Evolutionary conservation across 2,797 vertebrate genomes (phyloP).

Genomic region (Phoeniculus purpureus): DNA sequence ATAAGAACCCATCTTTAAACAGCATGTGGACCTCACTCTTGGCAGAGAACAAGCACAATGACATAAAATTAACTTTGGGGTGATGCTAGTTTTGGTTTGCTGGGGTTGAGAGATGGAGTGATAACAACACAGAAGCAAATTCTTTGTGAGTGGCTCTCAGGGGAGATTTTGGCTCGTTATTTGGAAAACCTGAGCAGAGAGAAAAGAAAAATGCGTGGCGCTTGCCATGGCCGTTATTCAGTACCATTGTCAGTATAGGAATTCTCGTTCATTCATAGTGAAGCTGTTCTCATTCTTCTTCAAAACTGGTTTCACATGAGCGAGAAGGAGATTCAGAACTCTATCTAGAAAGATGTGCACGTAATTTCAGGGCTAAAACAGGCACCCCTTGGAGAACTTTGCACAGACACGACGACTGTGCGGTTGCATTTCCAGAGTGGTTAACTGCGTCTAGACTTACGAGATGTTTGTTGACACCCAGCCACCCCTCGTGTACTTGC

Average conservation of each 20-base stretch:
- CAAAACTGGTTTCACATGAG: not conserved
- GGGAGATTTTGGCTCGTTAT: not conserved
- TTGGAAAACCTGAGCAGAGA: not conserved
- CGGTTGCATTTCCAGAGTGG: not conserved
- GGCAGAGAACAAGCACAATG: not conserved
- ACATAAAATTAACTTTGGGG: not conserved
- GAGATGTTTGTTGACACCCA: not conserved
- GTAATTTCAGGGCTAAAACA: not conserved
- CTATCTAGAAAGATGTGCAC: not conserved
- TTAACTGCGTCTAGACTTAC: not conserved
- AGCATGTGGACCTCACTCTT: not conserved
- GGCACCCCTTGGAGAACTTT: not conserved
- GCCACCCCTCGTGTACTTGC: accelerated
- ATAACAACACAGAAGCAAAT: not conserved
- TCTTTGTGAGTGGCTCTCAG: not conserved
- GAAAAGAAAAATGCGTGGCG: not conserved
- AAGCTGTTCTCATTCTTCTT: slow-evolving; percentile 13
- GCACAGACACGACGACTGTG: not conserved
- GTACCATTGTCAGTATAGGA: not conserved
- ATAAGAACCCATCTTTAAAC: slow-evolving; percentile 13
- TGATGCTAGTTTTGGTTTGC: not conserved
- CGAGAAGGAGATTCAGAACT: not conserved
- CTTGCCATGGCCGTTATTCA: not conserved
- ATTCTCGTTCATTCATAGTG: slow-evolving; percentile 12
- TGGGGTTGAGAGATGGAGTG: not conserved